phyloP scores from a whole-genome alignment of 2,797 vertebrate genomes.

The Epinephelus awoara region DNA sequence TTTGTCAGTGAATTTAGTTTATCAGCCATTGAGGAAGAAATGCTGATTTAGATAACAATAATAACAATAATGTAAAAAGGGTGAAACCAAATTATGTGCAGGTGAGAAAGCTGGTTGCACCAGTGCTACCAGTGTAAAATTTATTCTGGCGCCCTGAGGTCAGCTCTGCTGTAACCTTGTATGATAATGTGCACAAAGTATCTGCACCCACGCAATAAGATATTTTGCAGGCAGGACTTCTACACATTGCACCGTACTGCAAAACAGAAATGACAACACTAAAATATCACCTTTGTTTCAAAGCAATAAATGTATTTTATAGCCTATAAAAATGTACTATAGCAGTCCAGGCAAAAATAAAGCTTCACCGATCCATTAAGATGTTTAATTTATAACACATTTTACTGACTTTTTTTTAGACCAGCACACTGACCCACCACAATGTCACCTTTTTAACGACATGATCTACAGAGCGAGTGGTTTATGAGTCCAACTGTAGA shows the following conservation, averaged over 20 bases:
- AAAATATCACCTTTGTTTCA: neutral
- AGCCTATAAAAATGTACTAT: neutral
- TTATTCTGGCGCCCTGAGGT: too few species aligned
- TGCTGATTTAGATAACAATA: too few species aligned
- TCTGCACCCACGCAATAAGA: neutral
- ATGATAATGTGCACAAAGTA: too few species aligned
- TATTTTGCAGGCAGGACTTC: neutral
- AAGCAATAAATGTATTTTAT: slow-evolving; percentile 15
- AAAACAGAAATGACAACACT: neutral
- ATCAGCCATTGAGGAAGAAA: too few species aligned
- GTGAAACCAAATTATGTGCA: too few species aligned
- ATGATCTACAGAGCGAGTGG: neutral
- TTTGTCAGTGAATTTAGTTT: too few species aligned
- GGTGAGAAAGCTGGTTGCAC: too few species aligned
- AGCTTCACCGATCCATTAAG: neutral
- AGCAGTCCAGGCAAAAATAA: neutral
- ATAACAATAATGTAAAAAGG: too few species aligned
- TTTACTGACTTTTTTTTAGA: slow-evolving; percentile 14
- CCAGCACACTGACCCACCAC: neutral
- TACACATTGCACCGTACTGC: neutral
- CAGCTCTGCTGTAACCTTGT: too few species aligned
- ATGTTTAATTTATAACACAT: slow-evolving; percentile 17
- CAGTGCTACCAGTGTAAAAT: too few species aligned
- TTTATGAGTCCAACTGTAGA: neutral
- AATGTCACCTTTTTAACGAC: slow-evolving; percentile 3